Evolutionary conservation across 1,140 invertebrate genomes (phyloP), one percentile per base, ranked within the genome.

Genomic region (Eriosoma lanigerum): DNA sequence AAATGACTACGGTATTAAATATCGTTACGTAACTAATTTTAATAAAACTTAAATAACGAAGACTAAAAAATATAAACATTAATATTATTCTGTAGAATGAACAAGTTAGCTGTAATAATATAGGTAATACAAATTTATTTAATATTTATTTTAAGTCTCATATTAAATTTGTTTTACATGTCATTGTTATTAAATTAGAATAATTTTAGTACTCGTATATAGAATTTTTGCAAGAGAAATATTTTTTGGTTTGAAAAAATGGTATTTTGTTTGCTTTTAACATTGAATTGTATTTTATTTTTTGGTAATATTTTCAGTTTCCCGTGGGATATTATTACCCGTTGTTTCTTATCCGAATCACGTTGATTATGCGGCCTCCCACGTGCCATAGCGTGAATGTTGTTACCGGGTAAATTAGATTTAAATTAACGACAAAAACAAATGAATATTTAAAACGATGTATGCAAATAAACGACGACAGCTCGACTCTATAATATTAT

Each of bases 371-470:
- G 66, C 66, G 66, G 38, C 21, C 21, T 48, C 66, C 66, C 66
- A 68, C 66, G 38, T 68, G 66, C 6, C 19, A 38, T 38, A 66
- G 4, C 19, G 38, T 21, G 44, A n/a, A 21, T 68, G 26, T 38
- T 48, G 24, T 48, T 48, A 48, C 66, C 66, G 66, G 38, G 38
- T 68, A 48, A 48, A 68, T 68, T 68, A 24, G 66, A 68, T 68
- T 68, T 68, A 48, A 68, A 68, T 68, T 68, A 68, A 68, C 66
- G 24, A 38, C 66, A 13, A 44, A 48, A 68, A 68, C 66, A 48
- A 68, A 68, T 48, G 66, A 68, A 68, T 68, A 68, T 68, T 68
- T 68, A 68, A 68, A 68, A 68, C 66, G 66, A 68, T 24, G 38
- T 68, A 68, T 48, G 66, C 66, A 68, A 68, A 68, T 48, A 68